phyloP scores from a whole-genome alignment of 37 sponge, comb jelly and placozoan species.

The Lycopodina hypogea region DNA sequence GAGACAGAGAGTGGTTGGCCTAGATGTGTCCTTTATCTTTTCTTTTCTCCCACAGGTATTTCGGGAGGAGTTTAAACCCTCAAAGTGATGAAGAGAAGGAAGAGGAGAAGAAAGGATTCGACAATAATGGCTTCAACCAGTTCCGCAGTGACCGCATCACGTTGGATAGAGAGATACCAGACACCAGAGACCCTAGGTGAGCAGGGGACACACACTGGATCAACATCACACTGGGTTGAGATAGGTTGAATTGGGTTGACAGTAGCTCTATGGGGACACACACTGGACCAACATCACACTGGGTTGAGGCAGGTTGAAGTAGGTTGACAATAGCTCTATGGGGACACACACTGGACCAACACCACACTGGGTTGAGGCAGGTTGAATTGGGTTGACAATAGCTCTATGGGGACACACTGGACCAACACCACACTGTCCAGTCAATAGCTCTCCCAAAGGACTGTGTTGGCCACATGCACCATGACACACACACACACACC shows the following conservation, averaged over 20 bases:
- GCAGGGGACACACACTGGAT: neutral
- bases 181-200: constrained; percentile 81
- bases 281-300: too few relatives aligned
- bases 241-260: too few relatives aligned
- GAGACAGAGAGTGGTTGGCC: too few relatives aligned
- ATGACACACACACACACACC: neutral
- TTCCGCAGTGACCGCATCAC: constrained; percentile 74
- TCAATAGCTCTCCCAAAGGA: neutral
- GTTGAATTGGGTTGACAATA: neutral
- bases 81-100: constrained; percentile 67
- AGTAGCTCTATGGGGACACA: too few relatives aligned
- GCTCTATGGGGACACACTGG: too few relatives aligned
- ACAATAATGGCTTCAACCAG: constrained; percentile 85
- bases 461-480: neutral
- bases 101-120: constrained; percentile 68
- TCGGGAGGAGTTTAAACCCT: constrained; percentile 30
- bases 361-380: too few relatives aligned
- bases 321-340: too few relatives aligned
- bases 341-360: too few relatives aligned
- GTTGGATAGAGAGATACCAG: constrained; percentile 77
- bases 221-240: too few relatives aligned
- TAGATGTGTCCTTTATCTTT: too few relatives aligned
- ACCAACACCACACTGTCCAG: neutral
- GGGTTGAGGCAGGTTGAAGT: too few relatives aligned
- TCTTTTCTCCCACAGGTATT: constrained; percentile 3